phyloP scores from a whole-genome alignment of 2,797 vertebrate genomes.

The Muscicapa comitata region DNA sequence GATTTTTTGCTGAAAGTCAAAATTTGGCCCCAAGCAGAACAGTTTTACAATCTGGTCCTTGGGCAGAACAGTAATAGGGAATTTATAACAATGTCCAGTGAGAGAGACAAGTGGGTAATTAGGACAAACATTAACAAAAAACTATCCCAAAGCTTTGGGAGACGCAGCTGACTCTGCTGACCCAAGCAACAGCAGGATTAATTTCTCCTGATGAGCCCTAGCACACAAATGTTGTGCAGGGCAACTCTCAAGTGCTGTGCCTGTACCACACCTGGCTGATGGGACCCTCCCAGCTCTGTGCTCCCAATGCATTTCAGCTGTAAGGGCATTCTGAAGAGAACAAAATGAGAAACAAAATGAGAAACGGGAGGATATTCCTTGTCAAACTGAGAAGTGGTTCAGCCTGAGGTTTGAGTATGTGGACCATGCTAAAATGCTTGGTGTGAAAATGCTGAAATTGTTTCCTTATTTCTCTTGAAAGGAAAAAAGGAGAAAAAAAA shows the following conservation, averaged over 20 bases:
- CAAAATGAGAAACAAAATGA: not conserved
- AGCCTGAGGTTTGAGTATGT: slow-evolving; percentile 72
- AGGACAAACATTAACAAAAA: not conserved
- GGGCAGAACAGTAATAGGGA: not conserved
- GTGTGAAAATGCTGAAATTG: slow-evolving; percentile 37
- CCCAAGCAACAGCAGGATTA: not conserved
- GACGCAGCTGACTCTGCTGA: not conserved
- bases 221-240: not conserved
- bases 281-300: not conserved
- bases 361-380: not conserved
- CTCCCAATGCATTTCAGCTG: not conserved
- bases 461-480: slow-evolving; percentile 56
- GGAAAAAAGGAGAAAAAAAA: slow-evolving; percentile 29
- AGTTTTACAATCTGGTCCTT: not conserved
- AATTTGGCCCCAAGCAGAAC: not conserved
- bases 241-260: not conserved
- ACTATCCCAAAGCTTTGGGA: not conserved
- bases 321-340: not conserved
- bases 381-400: slow-evolving; percentile 70
- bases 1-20: not conserved
- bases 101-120: slow-evolving; percentile 22
- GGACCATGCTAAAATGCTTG: slow-evolving; percentile 32
- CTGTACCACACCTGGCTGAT: not conserved
- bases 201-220: not conserved
- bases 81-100: not conserved